These are phyloP conservation scores for Eurytoma adleriae DNA, from an alignment of 2,888 invertebrate species.

Conservation along the genomic window DNA sequence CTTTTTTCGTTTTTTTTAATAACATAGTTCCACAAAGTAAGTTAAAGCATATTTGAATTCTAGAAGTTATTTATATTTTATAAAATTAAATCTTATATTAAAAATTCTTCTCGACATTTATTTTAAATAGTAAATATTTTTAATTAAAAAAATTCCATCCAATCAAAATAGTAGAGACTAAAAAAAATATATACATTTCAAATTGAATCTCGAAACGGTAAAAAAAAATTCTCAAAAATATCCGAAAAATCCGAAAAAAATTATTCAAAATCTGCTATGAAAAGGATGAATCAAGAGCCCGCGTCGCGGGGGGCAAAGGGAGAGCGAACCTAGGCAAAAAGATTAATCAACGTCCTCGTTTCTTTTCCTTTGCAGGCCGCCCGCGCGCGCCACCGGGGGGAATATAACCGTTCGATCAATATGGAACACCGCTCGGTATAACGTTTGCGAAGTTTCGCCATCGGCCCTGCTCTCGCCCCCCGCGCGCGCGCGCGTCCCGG, in stretches of 20 bases:
- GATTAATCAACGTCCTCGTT: constrained; percentile 54
- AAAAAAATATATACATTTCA: too few relatives aligned
- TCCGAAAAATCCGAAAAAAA: background rate
- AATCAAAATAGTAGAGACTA: too few relatives aligned
- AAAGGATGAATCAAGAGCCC: background rate
- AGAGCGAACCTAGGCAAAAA: constrained; percentile 19
- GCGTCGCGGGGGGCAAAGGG: background rate
- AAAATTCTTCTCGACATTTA: too few relatives aligned
- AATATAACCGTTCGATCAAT: constrained; percentile 53
- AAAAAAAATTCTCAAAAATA: background rate
- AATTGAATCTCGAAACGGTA: background rate
- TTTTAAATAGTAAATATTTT: too few relatives aligned
- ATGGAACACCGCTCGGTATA: constrained; percentile 43
- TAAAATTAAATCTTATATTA: too few relatives aligned
- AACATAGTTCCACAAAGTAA: too few relatives aligned
- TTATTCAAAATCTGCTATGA: constrained; percentile 22
- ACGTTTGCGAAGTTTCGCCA: constrained; percentile 47
- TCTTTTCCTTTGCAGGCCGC: constrained; percentile 16
- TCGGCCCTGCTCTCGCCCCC: background rate
- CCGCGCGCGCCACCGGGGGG: constrained; percentile 4
- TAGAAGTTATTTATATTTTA: too few relatives aligned
- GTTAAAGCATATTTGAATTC: too few relatives aligned
- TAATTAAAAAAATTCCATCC: too few relatives aligned
- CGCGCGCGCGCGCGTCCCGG: constrained; percentile 4
- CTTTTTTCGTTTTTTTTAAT: too few relatives aligned